Base-by-base conservation (phyloP, 1,140 invertebrate genomes). In the Pentalonia nigronervosa region DNA sequence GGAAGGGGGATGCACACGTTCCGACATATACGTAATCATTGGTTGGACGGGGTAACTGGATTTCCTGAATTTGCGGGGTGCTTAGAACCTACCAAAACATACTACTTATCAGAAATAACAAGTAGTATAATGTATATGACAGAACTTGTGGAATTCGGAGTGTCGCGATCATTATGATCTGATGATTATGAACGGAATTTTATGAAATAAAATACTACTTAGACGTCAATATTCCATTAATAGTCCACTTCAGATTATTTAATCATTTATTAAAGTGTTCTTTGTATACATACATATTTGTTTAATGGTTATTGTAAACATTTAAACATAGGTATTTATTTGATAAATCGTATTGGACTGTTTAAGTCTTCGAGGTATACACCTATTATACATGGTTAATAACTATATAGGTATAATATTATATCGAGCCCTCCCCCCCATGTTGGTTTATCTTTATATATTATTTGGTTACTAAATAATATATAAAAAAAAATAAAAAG, bases 271-370 rank as follows among this genome's bases (percentile, higher is more conserved):
- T 83, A 41, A 83, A 83, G 36, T 36, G n/a, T 41, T 41, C 81
- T 30, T 30, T 76, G 14, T 30, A 76, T 76, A 76, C 1, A 76
- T 53, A 53, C 60, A 34, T 76, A n/a, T 76, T 76, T 76, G 14
- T n/a, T 76, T 76, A 76, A 76, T 76, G 60, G 60, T n/a, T n/a
- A 76, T 76, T 76, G 60, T 76, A 76, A 76, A 76, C n/a, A 76
- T n/a, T 34, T 76, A 76, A n/a, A 76, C 60, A 76, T 17, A 21
- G 14, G 7, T n/a, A 67, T 67, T 4, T n/a, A 67, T n/a, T 67
- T 67, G 30, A 11, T 67, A 11, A 67, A 67, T 67, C 60, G 60
- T n/a, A 17, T 67, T 67, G 60, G 14, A n/a, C 30, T 67, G 30
- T 76, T n/a, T 17, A 76, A n/a, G n/a, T 30, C 30, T 76, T 17